phyloP scores from a whole-genome alignment of 2,113 vertebrate genomes.

The Vulpes vulpes region DNA sequence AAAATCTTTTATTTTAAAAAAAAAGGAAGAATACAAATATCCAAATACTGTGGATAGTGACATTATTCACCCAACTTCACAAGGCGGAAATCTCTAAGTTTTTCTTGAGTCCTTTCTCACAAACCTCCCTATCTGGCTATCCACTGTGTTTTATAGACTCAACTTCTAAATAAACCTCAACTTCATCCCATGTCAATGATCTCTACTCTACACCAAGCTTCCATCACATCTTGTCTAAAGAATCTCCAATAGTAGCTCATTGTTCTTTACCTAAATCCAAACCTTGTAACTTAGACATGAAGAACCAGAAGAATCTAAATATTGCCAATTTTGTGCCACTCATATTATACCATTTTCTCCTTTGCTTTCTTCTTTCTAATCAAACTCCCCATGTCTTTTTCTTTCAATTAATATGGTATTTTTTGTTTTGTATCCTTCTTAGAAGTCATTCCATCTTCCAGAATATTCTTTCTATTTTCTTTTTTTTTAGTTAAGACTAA shows the following conservation, averaged over 20 bases:
- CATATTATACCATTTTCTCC: background rate
- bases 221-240: background rate
- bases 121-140: background rate
- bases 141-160: background rate
- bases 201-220: background rate
- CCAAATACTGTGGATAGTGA: rapidly evolving
- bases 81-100: background rate
- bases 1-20: too few species aligned
- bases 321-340: background rate
- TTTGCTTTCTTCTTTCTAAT: background rate
- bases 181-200: background rate
- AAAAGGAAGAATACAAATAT: background rate
- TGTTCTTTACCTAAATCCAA: background rate
- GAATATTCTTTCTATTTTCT: background rate
- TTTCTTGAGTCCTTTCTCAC: background rate
- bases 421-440: background rate
- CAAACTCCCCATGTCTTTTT: background rate
- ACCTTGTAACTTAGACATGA: background rate
- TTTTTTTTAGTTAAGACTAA: background rate
- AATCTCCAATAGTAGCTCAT: background rate
- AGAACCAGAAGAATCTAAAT: background rate
- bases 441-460: background rate
- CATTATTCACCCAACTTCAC: background rate
- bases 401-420: background rate
- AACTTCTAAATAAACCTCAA: background rate